These are phyloP conservation scores for Neuroterus valhalla DNA, from an alignment of 1,140 invertebrate genomes.

Conservation along the genomic window DNA sequence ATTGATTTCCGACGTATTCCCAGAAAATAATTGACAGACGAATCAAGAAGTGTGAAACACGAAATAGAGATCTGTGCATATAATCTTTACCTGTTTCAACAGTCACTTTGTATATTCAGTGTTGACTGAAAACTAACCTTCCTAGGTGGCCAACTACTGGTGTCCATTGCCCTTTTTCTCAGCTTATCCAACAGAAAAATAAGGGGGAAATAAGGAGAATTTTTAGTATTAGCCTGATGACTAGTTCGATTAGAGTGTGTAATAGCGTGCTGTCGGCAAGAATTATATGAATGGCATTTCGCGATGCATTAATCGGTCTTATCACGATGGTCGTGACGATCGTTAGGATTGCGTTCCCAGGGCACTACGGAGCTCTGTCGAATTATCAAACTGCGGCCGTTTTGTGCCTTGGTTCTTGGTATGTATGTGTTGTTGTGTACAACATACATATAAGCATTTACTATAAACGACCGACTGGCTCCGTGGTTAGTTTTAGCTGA, in stretches of 20 bases:
- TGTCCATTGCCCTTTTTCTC: no score
- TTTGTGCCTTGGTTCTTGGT: constrained; percentile 10
- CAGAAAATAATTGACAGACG: no score
- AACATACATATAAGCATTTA: neutral
- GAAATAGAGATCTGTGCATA: no score
- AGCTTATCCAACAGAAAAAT: no score
- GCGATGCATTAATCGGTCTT: constrained; percentile 24
- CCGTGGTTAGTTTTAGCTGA: constrained; percentile 6
- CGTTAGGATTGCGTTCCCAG: constrained; percentile 25
- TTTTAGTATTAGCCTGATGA: neutral
- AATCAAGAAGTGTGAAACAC: no score
- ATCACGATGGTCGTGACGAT: constrained; percentile 27
- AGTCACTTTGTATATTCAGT: no score
- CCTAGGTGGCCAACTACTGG: no score
- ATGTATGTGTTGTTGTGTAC: neutral
- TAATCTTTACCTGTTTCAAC: no score
- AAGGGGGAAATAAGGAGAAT: neutral
- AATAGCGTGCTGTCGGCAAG: constrained; percentile 4
- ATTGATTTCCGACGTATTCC: no score
- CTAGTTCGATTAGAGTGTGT: neutral
- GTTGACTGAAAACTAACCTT: no score
- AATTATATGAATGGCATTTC: constrained; percentile 28
- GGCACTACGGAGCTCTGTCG: constrained; percentile 4
- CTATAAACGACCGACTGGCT: neutral
- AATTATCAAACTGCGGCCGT: constrained; percentile 16